Evolutionary conservation across 2,888 invertebrate species (phyloP).

Genomic region (Habrosyne pyritoides): DNA sequence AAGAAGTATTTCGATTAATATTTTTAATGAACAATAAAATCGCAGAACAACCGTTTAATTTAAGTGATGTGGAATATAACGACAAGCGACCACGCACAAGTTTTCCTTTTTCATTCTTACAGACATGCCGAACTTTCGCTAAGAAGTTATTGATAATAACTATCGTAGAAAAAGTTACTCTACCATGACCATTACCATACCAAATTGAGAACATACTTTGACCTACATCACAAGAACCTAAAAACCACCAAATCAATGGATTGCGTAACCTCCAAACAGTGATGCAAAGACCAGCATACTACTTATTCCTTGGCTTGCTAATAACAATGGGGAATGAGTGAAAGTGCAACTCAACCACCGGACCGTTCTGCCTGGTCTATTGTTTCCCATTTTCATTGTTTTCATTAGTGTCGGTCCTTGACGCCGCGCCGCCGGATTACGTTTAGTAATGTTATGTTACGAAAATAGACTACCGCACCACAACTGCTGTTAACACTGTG

Average conservation of each 20-base stretch:
- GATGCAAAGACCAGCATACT: conserved; percentile 52
- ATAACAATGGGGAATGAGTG: conserved; percentile 74
- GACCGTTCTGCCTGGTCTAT: conserved; percentile 65
- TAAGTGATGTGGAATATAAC: no score
- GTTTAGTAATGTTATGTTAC: conserved; percentile 17
- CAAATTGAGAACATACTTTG: conserved; percentile 25
- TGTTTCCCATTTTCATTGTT: conserved; percentile 75
- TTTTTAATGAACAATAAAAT: not conserved
- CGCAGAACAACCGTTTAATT: not conserved
- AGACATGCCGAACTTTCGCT: no score
- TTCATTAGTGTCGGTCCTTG: conserved; percentile 69
- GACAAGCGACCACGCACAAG: no score
- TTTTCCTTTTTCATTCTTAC: no score
- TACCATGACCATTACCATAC: conserved; percentile 22
- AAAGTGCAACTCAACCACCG: conserved; percentile 74
- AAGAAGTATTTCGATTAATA: not conserved
- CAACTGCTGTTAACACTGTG: conserved; percentile 11
- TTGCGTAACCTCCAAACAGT: conserved; percentile 64
- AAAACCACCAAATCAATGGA: conserved; percentile 26
- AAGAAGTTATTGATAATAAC: not conserved
- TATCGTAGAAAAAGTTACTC: conserved; percentile 32
- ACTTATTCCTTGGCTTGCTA: conserved; percentile 59
- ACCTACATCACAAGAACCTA: conserved; percentile 45
- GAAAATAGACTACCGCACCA: conserved; percentile 8
- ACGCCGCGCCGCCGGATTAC: conserved; percentile 63